Evolutionary conservation across 2,113 vertebrate genomes (phyloP).

Genomic region (Lycaon pictus): DNA sequence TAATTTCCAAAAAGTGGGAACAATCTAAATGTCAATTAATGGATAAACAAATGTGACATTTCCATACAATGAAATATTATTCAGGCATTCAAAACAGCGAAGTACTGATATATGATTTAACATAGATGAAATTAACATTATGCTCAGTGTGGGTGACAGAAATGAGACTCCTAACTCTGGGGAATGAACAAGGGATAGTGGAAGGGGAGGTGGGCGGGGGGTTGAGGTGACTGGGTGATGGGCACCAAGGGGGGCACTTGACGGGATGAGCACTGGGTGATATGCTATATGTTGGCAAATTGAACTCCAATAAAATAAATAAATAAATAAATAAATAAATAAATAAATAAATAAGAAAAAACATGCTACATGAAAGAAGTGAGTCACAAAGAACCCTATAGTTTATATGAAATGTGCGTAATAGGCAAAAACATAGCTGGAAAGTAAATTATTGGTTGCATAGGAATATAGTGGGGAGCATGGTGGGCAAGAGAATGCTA

Average conservation of each 20-base stretch:
- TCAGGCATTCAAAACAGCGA: slow-evolving; percentile 8
- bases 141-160: not conserved
- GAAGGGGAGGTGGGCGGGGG: too few species aligned
- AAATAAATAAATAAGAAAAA: too few species aligned
- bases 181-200: too few species aligned
- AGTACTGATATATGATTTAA: not conserved
- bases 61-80: not conserved
- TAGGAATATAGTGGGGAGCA: not conserved
- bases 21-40: not conserved
- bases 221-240: too few species aligned
- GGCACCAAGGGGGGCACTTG: too few species aligned
- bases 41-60: not conserved
- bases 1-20: not conserved
- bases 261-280: too few species aligned
- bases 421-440: not conserved
- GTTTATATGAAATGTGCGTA: not conserved
- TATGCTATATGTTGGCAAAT: too few species aligned
- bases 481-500: not conserved
- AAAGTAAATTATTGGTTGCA: not conserved
- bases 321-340: too few species aligned
- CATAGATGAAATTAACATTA: not conserved
- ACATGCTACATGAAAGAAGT: not conserved
- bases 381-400: not conserved
- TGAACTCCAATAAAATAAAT: too few species aligned
- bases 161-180: too few species aligned